These are phyloP conservation scores for Hystrix cristata DNA, from an alignment of 2,113 vertebrate genomes.

Conservation along the genomic window DNA sequence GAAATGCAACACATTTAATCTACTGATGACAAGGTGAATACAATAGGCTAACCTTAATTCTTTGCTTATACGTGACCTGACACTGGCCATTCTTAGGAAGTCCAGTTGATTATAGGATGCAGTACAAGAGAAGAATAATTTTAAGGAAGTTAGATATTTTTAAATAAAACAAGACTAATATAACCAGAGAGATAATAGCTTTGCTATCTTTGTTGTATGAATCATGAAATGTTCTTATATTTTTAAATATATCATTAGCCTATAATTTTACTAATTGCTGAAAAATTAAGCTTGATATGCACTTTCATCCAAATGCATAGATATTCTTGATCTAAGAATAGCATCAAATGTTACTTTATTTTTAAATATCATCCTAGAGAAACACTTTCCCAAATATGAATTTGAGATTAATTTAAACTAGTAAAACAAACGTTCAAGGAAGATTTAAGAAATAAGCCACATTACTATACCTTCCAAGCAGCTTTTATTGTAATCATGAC, in stretches of 20 bases:
- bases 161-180: not conserved
- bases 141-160: constrained; percentile 12
- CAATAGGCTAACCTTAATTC: not conserved
- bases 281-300: not conserved
- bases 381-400: not conserved
- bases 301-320: not conserved
- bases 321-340: not conserved
- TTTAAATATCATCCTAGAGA: constrained; percentile 28
- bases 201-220: not conserved
- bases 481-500: not conserved
- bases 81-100: not conserved
- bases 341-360: not conserved
- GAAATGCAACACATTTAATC: not conserved
- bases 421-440: not conserved
- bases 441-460: constrained; percentile 1
- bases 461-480: not conserved
- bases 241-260: not conserved
- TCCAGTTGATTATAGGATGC: not conserved
- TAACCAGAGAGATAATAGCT: not conserved
- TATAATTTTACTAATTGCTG: not conserved
- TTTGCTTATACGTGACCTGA: not conserved
- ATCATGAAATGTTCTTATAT: constrained; percentile 18
- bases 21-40: not conserved
- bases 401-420: constrained; percentile 38
- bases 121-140: not conserved